These are phyloP conservation scores for Ptychodera flava DNA, from an alignment of 35 echinoderm and acorn worm genomes.

Conservation along the genomic window DNA sequence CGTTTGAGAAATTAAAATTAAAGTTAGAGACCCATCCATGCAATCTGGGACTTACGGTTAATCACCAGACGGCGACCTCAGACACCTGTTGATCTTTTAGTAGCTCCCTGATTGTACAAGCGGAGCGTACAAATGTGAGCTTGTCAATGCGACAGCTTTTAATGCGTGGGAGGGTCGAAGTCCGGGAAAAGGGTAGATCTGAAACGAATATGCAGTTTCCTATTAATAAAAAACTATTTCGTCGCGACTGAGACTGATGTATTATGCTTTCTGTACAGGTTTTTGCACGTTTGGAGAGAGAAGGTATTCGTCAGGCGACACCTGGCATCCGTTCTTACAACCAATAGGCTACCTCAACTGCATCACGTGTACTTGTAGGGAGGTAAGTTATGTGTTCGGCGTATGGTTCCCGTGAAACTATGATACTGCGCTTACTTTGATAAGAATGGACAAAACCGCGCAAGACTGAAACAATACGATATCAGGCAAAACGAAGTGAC, in stretches of 20 bases:
- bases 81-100: background rate
- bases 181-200: background rate
- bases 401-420: too few relatives aligned
- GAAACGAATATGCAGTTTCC: background rate
- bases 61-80: background rate
- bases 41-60: background rate
- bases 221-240: background rate
- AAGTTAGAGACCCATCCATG: background rate
- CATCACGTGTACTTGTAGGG: constrained; percentile 42
- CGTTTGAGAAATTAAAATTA: background rate
- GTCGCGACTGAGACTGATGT: background rate
- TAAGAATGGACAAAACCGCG: too few relatives aligned
- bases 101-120: too few relatives aligned
- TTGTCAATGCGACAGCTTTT: background rate
- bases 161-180: background rate
- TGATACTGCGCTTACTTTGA: too few relatives aligned
- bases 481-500: too few relatives aligned
- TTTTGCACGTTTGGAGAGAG: constrained; percentile 36
- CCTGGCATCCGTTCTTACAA: constrained; percentile 46
- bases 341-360: constrained; percentile 42
- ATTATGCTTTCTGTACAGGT: constrained; percentile 1
- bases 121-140: too few relatives aligned
- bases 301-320: constrained; percentile 39
- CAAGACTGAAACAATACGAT: too few relatives aligned
- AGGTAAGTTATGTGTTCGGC: too few relatives aligned